Evolutionary conservation across 2,113 vertebrate species (phyloP).

Genomic region (Cariama cristata): DNA sequence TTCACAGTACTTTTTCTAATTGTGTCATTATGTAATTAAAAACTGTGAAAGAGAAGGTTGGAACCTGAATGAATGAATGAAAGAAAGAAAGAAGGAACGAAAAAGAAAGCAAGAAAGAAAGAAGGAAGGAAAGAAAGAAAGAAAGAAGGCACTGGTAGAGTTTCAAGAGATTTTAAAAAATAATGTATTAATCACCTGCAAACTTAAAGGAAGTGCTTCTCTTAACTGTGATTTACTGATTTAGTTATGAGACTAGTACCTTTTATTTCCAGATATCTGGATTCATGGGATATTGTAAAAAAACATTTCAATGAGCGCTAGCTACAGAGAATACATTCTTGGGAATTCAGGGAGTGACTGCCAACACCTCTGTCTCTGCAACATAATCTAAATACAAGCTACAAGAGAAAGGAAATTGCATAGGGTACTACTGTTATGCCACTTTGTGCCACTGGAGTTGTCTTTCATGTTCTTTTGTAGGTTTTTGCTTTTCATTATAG

Average conservation of each 20-base stretch:
- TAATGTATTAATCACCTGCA: background rate
- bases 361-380: background rate
- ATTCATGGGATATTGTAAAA: background rate
- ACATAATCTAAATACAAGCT: background rate
- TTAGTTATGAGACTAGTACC: background rate
- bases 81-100: background rate
- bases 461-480: constrained; percentile 39
- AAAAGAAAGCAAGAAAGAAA: fast-evolving
- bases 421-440: background rate
- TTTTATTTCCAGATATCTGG: background rate
- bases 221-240: background rate
- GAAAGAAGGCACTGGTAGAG: background rate
- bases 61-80: background rate
- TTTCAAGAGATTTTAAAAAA: background rate
- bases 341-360: background rate
- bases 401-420: background rate
- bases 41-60: background rate
- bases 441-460: background rate
- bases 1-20: background rate
- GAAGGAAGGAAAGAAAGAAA: background rate
- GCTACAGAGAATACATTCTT: background rate
- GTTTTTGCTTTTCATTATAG: constrained; percentile 39
- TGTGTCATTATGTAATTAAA: background rate
- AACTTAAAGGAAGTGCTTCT: background rate
- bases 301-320: background rate